Evolutionary conservation across 2,797 vertebrate species (phyloP), one percentile per base, ranked within the genome.

Genomic region (Syndactyla subalaris): DNA sequence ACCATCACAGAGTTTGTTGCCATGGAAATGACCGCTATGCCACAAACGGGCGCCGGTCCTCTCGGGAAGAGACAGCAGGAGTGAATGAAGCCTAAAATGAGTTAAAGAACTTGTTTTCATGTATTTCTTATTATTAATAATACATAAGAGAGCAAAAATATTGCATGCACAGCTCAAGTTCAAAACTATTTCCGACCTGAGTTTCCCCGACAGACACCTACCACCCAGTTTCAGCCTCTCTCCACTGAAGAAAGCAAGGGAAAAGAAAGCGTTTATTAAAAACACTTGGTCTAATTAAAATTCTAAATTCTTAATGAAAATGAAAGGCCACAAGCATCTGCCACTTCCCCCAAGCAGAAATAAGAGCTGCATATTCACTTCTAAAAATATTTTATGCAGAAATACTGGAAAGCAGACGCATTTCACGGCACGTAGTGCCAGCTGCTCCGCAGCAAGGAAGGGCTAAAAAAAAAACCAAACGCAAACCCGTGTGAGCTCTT

Each of bases 401-500:
- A 93, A 94, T 84, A 93, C 83, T 92, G 89, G 91, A 95, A 93
- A 96, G 96, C 95, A 95, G 88, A 81, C 3, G 1, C 63, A 46
- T 86, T 90, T 87, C 92, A 84, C 0, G 2, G 88, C 88, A 88
- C 7, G 2, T 24, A 85, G 65, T 45, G 80, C 93, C 96, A 97
- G 95, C 93, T 96, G 95, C 95, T 96, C 85, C 61, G 22, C 88
- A 88, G 92, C 74, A 61, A 82, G 90, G 84, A 74, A 73, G 83
- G 83, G 76, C 88, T 95, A 58, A 90, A 89, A 62, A 90, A 63
- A 46, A 72, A 84, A 52, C 8, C 39, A 77, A 80, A 83, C 0
- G 49, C 78, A 12, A 27, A 79, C 54, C 5, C 20, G 4, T 45
- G 27, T 14, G 7, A 66, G 86, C 82, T 79, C 62, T 81, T 36